phyloP scores from a whole-genome alignment of 2,888 invertebrate genomes.

The Portevinia maculata region DNA sequence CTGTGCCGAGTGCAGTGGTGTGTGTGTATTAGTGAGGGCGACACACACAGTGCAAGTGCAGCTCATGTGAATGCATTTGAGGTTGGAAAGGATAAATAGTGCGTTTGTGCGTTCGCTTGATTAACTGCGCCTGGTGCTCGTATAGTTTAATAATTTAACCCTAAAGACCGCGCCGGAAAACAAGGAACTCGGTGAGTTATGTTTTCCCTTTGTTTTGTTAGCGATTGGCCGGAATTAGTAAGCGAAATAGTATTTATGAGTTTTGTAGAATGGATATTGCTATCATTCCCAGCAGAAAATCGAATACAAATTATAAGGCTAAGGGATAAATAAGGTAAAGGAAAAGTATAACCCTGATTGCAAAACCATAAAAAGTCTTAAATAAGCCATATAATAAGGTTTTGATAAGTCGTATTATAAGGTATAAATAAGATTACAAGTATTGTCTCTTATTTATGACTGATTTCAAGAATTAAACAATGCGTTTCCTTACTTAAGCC shows the following conservation, averaged over 20 bases:
- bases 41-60: conserved; percentile 20
- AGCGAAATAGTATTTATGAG: conserved; percentile 8
- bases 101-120: conserved; percentile 65
- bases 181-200: conserved; percentile 41
- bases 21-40: conserved; percentile 29
- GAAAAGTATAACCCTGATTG: too few relatives aligned
- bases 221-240: conserved; percentile 13
- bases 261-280: too few relatives aligned
- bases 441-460: too few relatives aligned
- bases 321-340: too few relatives aligned
- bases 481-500: too few relatives aligned
- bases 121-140: conserved; percentile 53
- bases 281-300: too few relatives aligned
- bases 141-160: conserved; percentile 61
- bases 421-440: too few relatives aligned
- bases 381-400: too few relatives aligned
- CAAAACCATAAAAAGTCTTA: too few relatives aligned
- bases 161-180: conserved; percentile 9
- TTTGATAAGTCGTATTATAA: too few relatives aligned
- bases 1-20: conserved; percentile 28
- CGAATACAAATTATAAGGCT: too few relatives aligned
- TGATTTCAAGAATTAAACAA: too few relatives aligned
- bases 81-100: conserved; percentile 50
- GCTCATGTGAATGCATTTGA: conserved; percentile 23
- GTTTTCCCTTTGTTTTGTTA: conserved; percentile 30